These are phyloP conservation scores for Petrocephalus microphthalmus DNA, from an alignment of 2,113 vertebrate genomes.

Conservation along the genomic window DNA sequence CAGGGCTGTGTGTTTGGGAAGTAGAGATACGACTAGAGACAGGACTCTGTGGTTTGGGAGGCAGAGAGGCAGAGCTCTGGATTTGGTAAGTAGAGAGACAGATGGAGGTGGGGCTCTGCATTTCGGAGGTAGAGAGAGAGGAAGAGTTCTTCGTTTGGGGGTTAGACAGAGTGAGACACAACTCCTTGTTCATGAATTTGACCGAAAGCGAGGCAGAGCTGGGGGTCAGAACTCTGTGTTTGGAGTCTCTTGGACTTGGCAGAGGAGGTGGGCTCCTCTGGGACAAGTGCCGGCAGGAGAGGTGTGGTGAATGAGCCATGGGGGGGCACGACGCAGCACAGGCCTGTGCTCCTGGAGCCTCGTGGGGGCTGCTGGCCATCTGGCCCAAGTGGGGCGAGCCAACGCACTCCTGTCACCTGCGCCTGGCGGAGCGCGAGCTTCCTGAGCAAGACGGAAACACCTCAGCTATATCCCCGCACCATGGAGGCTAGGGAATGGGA, in stretches of 20 bases:
- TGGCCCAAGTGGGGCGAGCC: slow-evolving; percentile 5
- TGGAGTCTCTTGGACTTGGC: background rate
- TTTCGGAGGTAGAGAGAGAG: background rate
- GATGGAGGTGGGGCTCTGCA: background rate
- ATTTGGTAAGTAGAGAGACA: background rate
- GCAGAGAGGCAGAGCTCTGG: background rate
- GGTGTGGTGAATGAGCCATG: background rate
- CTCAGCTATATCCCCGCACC: background rate
- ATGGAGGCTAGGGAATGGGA: background rate
- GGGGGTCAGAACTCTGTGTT: background rate
- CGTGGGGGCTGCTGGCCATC: slow-evolving; percentile 8
- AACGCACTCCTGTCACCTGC: slow-evolving; percentile 13
- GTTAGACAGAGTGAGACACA: background rate
- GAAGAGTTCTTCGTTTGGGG: background rate
- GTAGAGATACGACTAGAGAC: background rate
- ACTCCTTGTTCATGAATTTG: background rate
- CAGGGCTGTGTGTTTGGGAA: background rate
- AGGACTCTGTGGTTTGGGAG: background rate
- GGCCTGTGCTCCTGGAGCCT: background rate
- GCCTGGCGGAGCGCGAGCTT: background rate
- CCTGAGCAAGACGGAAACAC: slow-evolving; percentile 2
- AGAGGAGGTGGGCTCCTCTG: slow-evolving; percentile 4
- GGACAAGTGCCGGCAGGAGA: slow-evolving; percentile 4
- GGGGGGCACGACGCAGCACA: background rate
- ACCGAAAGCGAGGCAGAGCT: background rate